Evolutionary conservation across 2,888 invertebrate species (phyloP).

Genomic region (Hydriomena furcata): DNA sequence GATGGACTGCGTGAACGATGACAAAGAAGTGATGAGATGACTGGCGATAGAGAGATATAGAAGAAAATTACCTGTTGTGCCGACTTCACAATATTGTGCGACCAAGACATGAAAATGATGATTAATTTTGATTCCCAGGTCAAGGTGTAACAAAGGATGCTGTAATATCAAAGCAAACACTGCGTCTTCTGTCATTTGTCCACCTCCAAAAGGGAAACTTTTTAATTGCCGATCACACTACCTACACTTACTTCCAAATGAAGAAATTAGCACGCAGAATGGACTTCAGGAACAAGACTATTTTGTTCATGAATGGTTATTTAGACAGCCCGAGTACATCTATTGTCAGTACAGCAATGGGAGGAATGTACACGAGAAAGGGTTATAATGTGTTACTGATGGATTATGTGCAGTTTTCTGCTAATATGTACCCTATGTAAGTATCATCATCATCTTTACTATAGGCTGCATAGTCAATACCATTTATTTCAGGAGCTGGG

Average conservation of each 20-base stretch:
- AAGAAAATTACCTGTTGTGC: no score
- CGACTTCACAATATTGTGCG: no score
- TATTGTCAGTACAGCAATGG: conserved; percentile 18
- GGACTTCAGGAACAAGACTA: conserved; percentile 40
- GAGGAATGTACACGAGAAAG: conserved; percentile 21
- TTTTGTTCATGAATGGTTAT: conserved; percentile 41
- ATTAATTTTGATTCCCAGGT: conserved; percentile 17
- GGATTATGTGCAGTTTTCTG: conserved; percentile 33
- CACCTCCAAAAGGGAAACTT: conserved; percentile 17
- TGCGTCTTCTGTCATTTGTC: conserved; percentile 16
- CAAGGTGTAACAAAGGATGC: conserved; percentile 29
- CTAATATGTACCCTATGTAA: conserved; percentile 25
- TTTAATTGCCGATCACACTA: conserved; percentile 26
- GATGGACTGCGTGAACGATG: no score
- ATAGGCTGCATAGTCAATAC: no score
- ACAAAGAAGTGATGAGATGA: no score
- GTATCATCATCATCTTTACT: not conserved
- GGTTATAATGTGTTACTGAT: conserved; percentile 45
- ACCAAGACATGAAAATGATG: not conserved
- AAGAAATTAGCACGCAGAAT: conserved; percentile 40
- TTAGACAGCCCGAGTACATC: conserved; percentile 15
- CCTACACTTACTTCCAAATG: conserved; percentile 47
- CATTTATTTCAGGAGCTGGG: no score
- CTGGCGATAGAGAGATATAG: no score
- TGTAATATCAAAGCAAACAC: conserved; percentile 19